Evolutionary conservation across 2,113 vertebrate species (phyloP), one percentile per base, ranked within the genome.

Genomic region (Heterochromis multidens): DNA sequence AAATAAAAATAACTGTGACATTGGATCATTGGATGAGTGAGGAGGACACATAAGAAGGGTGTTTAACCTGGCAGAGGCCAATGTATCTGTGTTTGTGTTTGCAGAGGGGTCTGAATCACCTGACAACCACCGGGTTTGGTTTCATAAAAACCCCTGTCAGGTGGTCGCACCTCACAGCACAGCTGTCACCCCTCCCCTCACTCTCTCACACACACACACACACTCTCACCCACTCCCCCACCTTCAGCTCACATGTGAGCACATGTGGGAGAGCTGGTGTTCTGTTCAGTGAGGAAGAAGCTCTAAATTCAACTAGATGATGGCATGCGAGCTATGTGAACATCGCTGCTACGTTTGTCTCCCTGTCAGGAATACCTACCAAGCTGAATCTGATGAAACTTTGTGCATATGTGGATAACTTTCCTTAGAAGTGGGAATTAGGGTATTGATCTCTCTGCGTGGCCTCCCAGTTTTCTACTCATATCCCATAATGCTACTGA

Each of bases 121-220:
- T 96, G 95, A 96, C 94, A 88, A 91, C 76, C 94, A 72, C 80
- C 72, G 25, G 87, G 83, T 94, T 82, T 67, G 56, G 84, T 95
- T 95, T 94, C 88, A 93, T 88, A 87, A 94, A n/a, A 54, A 83
- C 61, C 77, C 62, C 80, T 58, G 77, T 87, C 83, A 37, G 70
- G 46, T 25, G 78, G 67, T 89, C 80, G 31, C 86, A 92, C 85
- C 88, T 93, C 88, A 91, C 14, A 31, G 58, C 78, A 72, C 90
- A 95, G 61, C 57, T 82, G 79, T 76, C 83, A 35, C 27, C 25
- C 58, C n/a, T 27, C 6, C 11, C 12, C 37, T 40, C 37, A 6
- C 35, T 9, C 35, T 9, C 57, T 9, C 33, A 16, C 16, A 40
- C 33, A 29, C 7, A 37, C 54, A 70, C 31, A 59, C 86, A 82